These are phyloP conservation scores for Caenorhabditis sp. DNA, from an alignment of 2,888 invertebrate species.

Conservation along the genomic window DNA sequence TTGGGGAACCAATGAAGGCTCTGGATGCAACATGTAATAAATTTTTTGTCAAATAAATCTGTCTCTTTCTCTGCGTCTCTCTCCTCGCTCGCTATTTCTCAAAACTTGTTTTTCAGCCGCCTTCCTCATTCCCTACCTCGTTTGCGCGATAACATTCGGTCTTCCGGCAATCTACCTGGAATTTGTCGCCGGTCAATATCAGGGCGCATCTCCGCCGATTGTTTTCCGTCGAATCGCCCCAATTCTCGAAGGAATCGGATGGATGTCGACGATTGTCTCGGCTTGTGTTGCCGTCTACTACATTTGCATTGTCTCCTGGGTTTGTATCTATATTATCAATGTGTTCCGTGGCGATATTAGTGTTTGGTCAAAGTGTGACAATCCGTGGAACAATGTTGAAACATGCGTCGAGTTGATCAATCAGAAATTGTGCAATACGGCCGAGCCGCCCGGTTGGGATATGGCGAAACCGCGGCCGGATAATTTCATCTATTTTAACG, in stretches of 20 bases:
- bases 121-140: constrained; percentile 71
- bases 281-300: constrained; percentile 75
- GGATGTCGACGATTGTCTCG: constrained; percentile 91
- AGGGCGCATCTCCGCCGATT: constrained; percentile 21
- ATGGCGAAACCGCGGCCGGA: neutral
- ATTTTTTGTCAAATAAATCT: no score
- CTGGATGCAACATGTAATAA: no score
- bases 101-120: constrained; percentile 59
- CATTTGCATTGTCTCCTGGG: constrained; percentile 63
- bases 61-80: no score
- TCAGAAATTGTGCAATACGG: constrained; percentile 5
- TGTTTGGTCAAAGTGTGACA: constrained; percentile 28
- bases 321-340: constrained; percentile 51
- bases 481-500: constrained; percentile 23
- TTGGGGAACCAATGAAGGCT: no score
- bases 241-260: constrained; percentile 78
- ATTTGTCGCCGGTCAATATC: constrained; percentile 68
- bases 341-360: constrained; percentile 21
- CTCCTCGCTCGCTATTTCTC: no score
- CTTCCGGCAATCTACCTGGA: constrained; percentile 71
- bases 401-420: constrained; percentile 16
- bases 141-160: constrained; percentile 70
- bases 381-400: constrained; percentile 31
- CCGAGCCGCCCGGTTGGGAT: constrained; percentile 5
- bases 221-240: constrained; percentile 26